These are phyloP conservation scores for Athetis lepigone DNA, from an alignment of 2,888 invertebrate species.

Conservation along the genomic window DNA sequence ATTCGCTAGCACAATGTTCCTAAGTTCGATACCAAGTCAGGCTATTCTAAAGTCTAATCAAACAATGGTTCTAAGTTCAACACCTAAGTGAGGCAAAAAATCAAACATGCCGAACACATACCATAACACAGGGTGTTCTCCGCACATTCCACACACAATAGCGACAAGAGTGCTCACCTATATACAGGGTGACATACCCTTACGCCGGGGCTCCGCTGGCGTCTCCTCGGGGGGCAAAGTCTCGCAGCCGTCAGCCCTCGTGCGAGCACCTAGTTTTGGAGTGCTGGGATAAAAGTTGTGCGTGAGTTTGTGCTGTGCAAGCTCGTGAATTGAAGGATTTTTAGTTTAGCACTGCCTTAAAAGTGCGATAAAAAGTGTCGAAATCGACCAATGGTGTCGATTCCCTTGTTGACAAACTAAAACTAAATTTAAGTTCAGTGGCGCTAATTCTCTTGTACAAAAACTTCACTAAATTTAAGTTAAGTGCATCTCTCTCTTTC, in stretches of 20 bases:
- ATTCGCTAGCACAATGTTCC: too few species aligned
- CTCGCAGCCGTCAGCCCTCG: constrained; percentile 86
- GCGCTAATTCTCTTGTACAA: too few species aligned
- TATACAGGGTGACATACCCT: constrained; percentile 79
- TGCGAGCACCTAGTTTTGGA: constrained; percentile 82
- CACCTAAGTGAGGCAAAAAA: background rate
- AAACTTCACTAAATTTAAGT: too few species aligned
- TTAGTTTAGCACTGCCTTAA: background rate
- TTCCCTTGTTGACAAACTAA: too few species aligned
- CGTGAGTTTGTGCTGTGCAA: constrained; percentile 40
- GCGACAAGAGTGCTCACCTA: constrained; percentile 68
- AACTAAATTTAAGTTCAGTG: too few species aligned
- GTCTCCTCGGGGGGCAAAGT: constrained; percentile 68
- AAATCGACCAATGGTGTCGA: too few species aligned
- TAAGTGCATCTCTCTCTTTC: too few species aligned
- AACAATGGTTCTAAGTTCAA: too few species aligned
- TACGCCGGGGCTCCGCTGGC: constrained; percentile 72
- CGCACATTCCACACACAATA: constrained; percentile 54
- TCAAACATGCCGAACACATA: constrained; percentile 15
- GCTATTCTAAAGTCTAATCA: too few species aligned
- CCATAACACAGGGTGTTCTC: constrained; percentile 26
- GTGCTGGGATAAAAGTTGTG: constrained; percentile 67
- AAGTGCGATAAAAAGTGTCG: too few species aligned
- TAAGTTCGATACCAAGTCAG: too few species aligned
- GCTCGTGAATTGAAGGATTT: constrained; percentile 22